phyloP scores from a whole-genome alignment of 2,797 vertebrate species.

The Sebastes umbrosus region DNA sequence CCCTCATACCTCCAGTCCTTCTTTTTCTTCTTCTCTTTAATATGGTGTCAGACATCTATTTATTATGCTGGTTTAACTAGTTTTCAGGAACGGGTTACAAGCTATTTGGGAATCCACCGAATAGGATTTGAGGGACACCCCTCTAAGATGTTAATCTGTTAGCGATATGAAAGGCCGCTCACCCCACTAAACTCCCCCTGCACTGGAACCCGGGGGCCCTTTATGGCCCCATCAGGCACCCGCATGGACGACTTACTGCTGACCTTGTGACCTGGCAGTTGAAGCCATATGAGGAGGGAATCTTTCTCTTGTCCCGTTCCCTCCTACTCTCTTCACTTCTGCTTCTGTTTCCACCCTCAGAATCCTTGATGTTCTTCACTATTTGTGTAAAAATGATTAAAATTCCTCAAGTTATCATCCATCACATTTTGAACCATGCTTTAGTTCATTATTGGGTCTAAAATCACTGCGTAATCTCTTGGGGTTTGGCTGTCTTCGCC shows the following conservation, averaged over 20 bases:
- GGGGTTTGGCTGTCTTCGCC: not conserved
- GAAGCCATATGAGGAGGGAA: constrained; percentile 80
- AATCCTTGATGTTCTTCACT: not conserved
- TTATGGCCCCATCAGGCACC: constrained; percentile 85
- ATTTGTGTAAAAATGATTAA: not conserved
- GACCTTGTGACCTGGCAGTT: constrained; percentile 82
- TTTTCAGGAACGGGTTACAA: constrained; percentile 81
- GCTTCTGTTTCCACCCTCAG: not conserved
- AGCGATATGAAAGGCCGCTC: constrained; percentile 83
- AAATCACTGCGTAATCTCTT: not conserved
- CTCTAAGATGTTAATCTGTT: constrained; percentile 85
- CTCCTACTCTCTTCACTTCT: not conserved
- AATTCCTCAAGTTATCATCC: not conserved
- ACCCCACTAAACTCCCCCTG: constrained; percentile 79
- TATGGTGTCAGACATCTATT: constrained; percentile 84
- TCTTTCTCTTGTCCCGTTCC: constrained; percentile 70
- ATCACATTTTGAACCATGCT: not conserved
- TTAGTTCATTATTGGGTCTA: not conserved
- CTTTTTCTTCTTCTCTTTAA: constrained; percentile 78
- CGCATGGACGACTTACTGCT: constrained; percentile 82
- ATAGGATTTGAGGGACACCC: constrained; percentile 80
- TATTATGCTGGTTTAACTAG: constrained; percentile 83
- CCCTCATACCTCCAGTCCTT: constrained; percentile 55
- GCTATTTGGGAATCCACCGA: constrained; percentile 84
- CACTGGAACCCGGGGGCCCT: constrained; percentile 73